phyloP scores from a whole-genome alignment of 2,113 vertebrate species.

The Alexandromys fortis region DNA sequence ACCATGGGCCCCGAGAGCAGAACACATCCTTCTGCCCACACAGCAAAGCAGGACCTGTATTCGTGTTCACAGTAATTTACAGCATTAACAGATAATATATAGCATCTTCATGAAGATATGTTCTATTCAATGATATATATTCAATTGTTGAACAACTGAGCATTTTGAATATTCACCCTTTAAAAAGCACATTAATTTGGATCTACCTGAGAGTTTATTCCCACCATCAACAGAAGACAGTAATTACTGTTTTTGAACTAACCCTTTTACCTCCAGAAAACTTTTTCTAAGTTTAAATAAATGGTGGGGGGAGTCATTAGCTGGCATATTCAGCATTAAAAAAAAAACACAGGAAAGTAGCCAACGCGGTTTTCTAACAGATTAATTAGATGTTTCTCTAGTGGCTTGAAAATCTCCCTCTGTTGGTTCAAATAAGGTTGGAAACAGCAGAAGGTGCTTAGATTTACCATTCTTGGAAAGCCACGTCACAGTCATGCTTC shows the following conservation, averaged over 20 bases:
- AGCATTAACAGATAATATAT: fast-evolving
- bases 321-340: not conserved
- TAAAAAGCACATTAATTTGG: not conserved
- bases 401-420: not conserved
- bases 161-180: not conserved
- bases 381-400: not conserved
- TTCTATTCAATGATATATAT: too few relatives aligned
- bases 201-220: not conserved
- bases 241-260: not conserved
- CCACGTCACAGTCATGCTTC: slow-evolving; percentile 83
- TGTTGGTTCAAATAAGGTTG: not conserved
- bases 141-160: too few relatives aligned
- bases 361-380: not conserved
- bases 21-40: too few relatives aligned
- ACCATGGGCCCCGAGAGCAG: not conserved
- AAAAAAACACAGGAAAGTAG: not conserved
- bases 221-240: slow-evolving; percentile 19
- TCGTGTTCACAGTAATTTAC: not conserved
- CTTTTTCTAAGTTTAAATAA: slow-evolving; percentile 29
- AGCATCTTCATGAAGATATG: not conserved
- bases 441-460: not conserved
- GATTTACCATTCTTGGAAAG: slow-evolving; percentile 90
- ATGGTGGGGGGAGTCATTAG: not conserved
- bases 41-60: not conserved
- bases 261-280: not conserved